phyloP scores from a whole-genome alignment of 2,797 vertebrate genomes.

The Gallinago nigripennis region DNA sequence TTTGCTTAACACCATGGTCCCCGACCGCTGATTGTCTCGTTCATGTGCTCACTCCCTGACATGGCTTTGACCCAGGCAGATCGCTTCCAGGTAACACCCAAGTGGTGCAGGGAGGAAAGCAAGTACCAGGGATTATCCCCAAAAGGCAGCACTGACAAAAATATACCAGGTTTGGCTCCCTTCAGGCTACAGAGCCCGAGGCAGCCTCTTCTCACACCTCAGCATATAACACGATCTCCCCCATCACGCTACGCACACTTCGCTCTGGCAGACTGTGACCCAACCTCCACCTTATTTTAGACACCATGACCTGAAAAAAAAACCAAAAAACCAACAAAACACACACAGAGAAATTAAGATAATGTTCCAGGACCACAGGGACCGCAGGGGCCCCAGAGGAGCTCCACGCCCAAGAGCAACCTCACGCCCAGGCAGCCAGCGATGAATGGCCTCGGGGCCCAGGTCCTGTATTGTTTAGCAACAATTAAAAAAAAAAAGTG shows the following conservation, averaged over 20 bases:
- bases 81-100: not conserved
- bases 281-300: slow-evolving; percentile 42
- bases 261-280: not conserved
- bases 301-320: not conserved
- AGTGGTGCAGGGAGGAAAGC: not conserved
- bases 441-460: accelerated
- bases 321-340: too few relatives aligned
- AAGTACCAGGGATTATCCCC: not conserved
- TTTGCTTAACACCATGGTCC: not conserved
- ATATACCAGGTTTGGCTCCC: not conserved
- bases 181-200: not conserved
- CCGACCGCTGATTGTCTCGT: not conserved
- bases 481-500: not conserved
- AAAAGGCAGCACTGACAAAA: slow-evolving; percentile 26
- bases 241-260: not conserved
- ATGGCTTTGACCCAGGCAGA: not conserved
- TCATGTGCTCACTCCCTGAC: not conserved
- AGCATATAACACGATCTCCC: not conserved
- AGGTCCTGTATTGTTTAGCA: not conserved
- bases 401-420: not conserved
- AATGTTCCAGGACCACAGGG: not conserved
- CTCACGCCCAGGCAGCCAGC: not conserved
- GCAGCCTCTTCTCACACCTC: slow-evolving; percentile 10
- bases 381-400: not conserved
- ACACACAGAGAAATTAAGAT: not conserved